Evolutionary conservation across 1,140 invertebrate species (phyloP), one percentile per base, ranked within the genome.

Genomic region (Helicoverpa armigera): DNA sequence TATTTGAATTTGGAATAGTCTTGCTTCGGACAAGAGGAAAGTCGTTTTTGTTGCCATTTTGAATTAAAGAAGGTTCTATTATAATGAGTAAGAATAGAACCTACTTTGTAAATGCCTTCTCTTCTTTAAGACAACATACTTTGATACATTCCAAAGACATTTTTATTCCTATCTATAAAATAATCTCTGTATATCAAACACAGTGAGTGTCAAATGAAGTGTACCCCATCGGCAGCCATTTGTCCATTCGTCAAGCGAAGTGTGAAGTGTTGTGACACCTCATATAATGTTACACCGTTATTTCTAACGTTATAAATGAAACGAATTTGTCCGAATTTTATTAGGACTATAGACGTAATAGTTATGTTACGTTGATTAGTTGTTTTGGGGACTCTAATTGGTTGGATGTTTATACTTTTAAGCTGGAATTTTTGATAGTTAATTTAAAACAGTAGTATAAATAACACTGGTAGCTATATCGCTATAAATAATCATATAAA

Each of bases 201-300:
- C 60, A 67, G 60, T 87, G 87, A 86, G 89, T 92, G 90, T 90
- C 87, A 89, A 91, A 88, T 82, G 81, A 84, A 76, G 78, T 75
- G 81, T 88, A 89, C 90, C 87, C 91, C 91, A 89, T 94, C 90
- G 86, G 85, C 88, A 89, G 86, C 85, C 90, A 91, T 92, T 94
- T 92, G 90, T 92, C 83, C 70, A 84, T 83, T 85, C 76, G 79
- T 79, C 85, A 87, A 90, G 82, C 83, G 83, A 86, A 76, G 91
- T 93, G 92, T 90, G 85, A 92, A 91, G 83, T 89, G 88, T 87
- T 89, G 60, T 83, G 80, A 82, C 81, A 82, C 51, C 77, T 63
- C 50, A 67, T 67, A 18, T 76, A 14, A 5, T 77, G 48, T 65
- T 77, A 77, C 50, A 77, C 18, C 53, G 56, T 61, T 76, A 65